Evolutionary conservation across 2,888 invertebrate species (phyloP).

Genomic region (Sepiola atlantica): DNA sequence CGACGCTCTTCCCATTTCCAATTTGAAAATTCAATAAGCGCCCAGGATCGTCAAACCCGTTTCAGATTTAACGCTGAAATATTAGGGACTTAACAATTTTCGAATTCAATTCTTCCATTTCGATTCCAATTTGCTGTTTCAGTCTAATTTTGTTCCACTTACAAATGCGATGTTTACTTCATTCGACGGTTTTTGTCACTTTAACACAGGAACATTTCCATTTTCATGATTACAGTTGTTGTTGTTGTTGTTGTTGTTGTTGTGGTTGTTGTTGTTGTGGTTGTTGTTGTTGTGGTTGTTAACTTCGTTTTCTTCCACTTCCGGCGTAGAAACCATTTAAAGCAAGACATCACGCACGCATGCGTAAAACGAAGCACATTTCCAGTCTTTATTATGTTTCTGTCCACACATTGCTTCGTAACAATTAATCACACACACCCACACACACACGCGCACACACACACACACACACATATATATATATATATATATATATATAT

Average conservation of each 20-base stretch:
- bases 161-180: not conserved
- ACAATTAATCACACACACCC: not conserved
- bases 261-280: not conserved
- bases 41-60: not conserved
- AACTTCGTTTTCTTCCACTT: not conserved
- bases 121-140: not conserved
- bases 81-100: not conserved
- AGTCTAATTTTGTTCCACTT: not conserved
- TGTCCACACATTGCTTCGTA: not conserved
- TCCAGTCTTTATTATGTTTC: not conserved
- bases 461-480: too few species aligned
- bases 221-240: not conserved
- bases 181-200: not conserved
- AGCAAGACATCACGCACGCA: not conserved
- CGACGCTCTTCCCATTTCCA: not conserved
- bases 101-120: not conserved
- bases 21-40: not conserved
- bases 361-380: not conserved
- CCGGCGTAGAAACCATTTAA: not conserved
- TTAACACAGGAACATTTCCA: too few species aligned
- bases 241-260: not conserved
- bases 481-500: too few species aligned
- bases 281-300: too few species aligned
- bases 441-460: not conserved
- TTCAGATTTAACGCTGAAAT: not conserved